Percentiles rank a stretch among this genome's conserved stretches.
These are phyloP conservation scores for Seira sanloemensis DNA, from an alignment of 2,888 invertebrate species.

Conservation along the genomic window DNA sequence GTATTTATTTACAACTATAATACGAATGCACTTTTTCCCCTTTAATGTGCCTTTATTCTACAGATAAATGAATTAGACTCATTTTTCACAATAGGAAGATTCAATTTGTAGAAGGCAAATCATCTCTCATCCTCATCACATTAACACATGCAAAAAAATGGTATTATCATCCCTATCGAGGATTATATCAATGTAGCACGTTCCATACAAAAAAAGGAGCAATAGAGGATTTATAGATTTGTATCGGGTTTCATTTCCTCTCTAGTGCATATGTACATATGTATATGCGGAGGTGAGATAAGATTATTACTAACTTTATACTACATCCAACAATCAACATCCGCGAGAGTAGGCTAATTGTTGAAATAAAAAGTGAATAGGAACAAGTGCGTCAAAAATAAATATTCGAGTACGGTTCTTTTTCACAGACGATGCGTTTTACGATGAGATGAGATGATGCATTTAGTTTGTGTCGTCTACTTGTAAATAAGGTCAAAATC, in stretches of 20 bases:
- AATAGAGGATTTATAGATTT: background rate
- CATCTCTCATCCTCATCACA: no score
- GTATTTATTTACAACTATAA: no score
- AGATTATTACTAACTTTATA: background rate
- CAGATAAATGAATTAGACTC: no score
- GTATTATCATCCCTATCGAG: no score
- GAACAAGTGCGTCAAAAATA: background rate
- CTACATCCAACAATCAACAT: background rate
- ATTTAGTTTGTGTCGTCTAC: background rate
- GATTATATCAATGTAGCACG: background rate
- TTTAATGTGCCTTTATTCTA: no score
- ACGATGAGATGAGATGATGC: background rate
- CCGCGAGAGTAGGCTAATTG: background rate
- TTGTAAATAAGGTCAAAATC: slow-evolving; percentile 4
- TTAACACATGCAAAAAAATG: no score
- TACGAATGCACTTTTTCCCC: no score
- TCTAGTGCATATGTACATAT: no score
- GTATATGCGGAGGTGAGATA: background rate
- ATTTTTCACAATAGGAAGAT: no score
- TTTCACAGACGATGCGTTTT: background rate
- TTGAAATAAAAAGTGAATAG: background rate
- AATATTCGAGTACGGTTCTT: background rate
- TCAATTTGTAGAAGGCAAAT: no score
- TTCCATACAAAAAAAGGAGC: background rate
- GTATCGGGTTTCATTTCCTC: background rate